Conservation (phyloP, 2,113 vertebrate genomes). For the Pelobates fuscus region DNA sequence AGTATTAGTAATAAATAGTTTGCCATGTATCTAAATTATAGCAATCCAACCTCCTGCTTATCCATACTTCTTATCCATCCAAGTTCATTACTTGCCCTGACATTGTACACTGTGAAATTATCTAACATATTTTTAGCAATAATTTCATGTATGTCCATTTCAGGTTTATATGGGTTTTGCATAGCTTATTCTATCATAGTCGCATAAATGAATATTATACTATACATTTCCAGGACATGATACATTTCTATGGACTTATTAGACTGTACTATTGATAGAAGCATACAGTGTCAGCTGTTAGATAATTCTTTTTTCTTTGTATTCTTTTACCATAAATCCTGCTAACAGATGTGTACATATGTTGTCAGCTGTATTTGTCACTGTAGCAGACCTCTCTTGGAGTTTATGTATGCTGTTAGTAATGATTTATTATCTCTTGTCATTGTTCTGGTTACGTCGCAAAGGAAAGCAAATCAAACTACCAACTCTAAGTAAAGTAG, state of each 20-base stretch:
- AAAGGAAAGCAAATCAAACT: slow-evolving; percentile 65
- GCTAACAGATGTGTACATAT: slow-evolving; percentile 64
- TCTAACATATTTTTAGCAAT: neutral
- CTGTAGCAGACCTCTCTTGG: slow-evolving; percentile 63
- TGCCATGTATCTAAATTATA: too few species aligned
- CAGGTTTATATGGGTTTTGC: too few species aligned
- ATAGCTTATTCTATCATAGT: too few species aligned
- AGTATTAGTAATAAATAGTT: too few species aligned
- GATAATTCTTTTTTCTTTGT: slow-evolving; percentile 55
- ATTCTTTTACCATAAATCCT: slow-evolving; percentile 67
- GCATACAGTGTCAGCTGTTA: neutral
- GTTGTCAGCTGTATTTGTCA: slow-evolving; percentile 72
- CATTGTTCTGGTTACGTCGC: slow-evolving; percentile 60
- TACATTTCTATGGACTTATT: neutral
- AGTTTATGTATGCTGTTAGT: slow-evolving; percentile 67
- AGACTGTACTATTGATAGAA: neutral
- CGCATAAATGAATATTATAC: neutral
- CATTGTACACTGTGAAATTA: too few species aligned
- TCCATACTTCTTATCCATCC: too few species aligned
- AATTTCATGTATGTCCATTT: too few species aligned
- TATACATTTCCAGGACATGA: neutral
- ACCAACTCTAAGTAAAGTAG: slow-evolving; percentile 58
- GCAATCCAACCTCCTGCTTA: too few species aligned
- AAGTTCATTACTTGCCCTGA: too few species aligned
- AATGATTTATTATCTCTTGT: slow-evolving; percentile 72